phyloP scores from a whole-genome alignment of 2,113 vertebrate genomes.

The Oriolus oriolus region DNA sequence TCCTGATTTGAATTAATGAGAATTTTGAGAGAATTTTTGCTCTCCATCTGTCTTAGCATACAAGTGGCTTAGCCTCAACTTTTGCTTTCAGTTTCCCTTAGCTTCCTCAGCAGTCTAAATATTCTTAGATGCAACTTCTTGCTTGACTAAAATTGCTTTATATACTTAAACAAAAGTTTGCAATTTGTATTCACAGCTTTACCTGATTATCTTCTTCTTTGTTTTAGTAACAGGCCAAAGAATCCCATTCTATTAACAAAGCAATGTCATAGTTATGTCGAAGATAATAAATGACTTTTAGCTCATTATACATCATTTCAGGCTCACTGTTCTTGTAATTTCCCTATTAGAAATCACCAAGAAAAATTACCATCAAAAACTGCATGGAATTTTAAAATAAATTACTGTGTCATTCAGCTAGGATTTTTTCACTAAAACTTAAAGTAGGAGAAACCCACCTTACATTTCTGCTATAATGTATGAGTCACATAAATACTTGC shows the following conservation, averaged over 20 bases:
- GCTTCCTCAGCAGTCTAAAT: not conserved
- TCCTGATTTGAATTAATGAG: not conserved
- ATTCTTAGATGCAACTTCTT: not conserved
- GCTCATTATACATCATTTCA: not conserved
- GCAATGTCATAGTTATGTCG: not conserved
- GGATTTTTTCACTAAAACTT: not conserved
- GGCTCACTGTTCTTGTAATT: not conserved
- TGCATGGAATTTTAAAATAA: not conserved
- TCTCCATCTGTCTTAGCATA: not conserved
- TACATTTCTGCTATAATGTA: not conserved
- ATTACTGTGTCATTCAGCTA: not conserved
- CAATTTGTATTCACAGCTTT: not conserved
- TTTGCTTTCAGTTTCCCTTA: not conserved
- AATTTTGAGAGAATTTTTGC: not conserved
- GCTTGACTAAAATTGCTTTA: not conserved
- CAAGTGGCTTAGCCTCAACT: not conserved
- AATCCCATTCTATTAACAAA: not conserved
- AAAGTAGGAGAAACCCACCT: not conserved
- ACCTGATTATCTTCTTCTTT: not conserved
- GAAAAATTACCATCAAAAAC: not conserved
- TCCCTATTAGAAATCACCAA: not conserved
- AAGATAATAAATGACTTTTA: not conserved
- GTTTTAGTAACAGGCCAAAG: not conserved
- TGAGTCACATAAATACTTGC: not conserved
- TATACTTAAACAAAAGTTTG: not conserved